Evolutionary conservation across 2,113 vertebrate genomes (phyloP).

Genomic region (Rhombomys opimus): DNA sequence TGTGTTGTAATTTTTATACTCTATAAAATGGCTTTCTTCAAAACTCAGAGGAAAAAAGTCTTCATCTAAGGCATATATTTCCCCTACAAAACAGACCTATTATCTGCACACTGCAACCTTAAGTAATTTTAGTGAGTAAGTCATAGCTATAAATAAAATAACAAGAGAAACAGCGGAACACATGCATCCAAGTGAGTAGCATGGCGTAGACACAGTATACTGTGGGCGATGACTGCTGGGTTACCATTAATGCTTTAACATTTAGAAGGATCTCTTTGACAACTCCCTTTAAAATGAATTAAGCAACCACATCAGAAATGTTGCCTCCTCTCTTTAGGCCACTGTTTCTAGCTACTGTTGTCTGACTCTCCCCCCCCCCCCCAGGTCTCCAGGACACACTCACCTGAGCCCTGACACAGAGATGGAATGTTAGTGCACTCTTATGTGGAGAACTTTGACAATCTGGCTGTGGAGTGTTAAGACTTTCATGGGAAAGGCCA

Average conservation of each 20-base stretch:
- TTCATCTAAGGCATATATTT: neutral
- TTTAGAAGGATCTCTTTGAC: constrained; percentile 14
- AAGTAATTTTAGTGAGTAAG: constrained; percentile 42
- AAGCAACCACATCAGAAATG: constrained; percentile 19
- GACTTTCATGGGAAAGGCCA: neutral
- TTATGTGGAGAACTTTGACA: fast-evolving
- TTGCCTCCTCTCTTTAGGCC: neutral
- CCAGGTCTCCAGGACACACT: neutral
- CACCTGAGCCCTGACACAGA: neutral
- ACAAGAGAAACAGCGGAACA: neutral
- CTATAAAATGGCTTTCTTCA: neutral
- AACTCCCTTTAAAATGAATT: constrained; percentile 55
- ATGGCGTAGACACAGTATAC: neutral
- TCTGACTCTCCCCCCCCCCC: neutral
- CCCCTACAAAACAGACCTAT: neutral
- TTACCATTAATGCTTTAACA: neutral
- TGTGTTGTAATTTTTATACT: neutral
- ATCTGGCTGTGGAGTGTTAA: neutral
- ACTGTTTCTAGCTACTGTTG: neutral
- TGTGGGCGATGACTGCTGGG: neutral
- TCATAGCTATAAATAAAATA: neutral
- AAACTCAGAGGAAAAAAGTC: neutral
- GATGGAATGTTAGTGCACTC: neutral
- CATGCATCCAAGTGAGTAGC: neutral
- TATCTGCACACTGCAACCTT: neutral